Conservation (phyloP, 2,797 vertebrate species). For the Novumbra hubbsi region DNA sequence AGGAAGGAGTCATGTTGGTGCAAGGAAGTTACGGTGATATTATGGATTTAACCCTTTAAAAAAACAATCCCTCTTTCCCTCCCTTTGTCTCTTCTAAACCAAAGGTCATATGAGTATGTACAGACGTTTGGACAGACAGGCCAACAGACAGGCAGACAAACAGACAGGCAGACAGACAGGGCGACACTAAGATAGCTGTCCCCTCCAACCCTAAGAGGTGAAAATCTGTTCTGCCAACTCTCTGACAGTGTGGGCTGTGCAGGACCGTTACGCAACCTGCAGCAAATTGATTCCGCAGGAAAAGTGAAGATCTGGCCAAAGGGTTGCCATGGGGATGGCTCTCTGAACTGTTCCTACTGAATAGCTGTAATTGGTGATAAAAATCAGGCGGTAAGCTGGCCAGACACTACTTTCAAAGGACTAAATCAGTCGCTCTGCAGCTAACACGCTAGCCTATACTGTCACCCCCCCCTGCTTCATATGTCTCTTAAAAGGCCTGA, state of each 20-base stretch:
- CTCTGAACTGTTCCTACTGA: slow-evolving; percentile 19
- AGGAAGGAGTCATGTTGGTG: not conserved
- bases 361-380: slow-evolving; percentile 64
- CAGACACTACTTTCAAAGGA: slow-evolving; percentile 22
- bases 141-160: too few relatives aligned
- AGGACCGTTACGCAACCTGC: slow-evolving; percentile 39
- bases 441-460: not conserved
- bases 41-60: too few relatives aligned
- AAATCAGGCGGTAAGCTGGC: slow-evolving; percentile 7
- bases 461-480: not conserved
- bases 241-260: slow-evolving; percentile 30
- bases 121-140: not conserved
- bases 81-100: too few relatives aligned
- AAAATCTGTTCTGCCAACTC: slow-evolving; percentile 35
- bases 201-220: slow-evolving; percentile 23
- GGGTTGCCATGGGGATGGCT: slow-evolving; percentile 64
- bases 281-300: slow-evolving; percentile 57
- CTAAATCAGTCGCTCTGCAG: not conserved
- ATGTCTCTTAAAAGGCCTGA: not conserved
- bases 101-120: not conserved
- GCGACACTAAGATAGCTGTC: not conserved
- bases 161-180: not conserved
- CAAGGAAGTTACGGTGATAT: not conserved
- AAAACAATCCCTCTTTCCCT: too few relatives aligned
- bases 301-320: slow-evolving; percentile 38